Base-by-base conservation (phyloP, 2,113 vertebrate species). In the Pungitius pungitius region DNA sequence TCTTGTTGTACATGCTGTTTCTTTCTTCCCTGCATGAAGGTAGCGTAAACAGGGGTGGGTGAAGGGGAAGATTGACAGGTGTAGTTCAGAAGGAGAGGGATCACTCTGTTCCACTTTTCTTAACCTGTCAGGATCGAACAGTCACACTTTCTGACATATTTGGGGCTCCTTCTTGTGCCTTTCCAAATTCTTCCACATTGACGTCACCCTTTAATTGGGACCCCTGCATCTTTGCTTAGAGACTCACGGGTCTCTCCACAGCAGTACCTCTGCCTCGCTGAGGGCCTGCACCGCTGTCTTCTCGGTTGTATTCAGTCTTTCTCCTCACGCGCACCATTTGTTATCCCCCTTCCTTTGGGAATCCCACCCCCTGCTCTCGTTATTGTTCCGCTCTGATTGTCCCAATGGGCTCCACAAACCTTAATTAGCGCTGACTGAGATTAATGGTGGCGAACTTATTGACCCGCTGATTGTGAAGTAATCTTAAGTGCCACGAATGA, bases 381-480 rank as follows among this genome's bases (percentile, higher is more conserved):
- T 81, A 75, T 65, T 84, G 78, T 62, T 69, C 73, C 8, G 61
- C 73, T 24, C 64, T 88, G 78, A 87, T 88, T 83, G 80, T 78
- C 83, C 59, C 60, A 65, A 82, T 79, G 81, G 77, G 84, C 81
- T 71, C 66, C 67, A 68, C 45, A 69, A 84, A 83, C 85, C 75
- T 85, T 77, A 83, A 87, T 89, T 80, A 74, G 68, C 18, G 3
- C 52, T 13, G 24, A 14, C 62, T 24, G 77, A 77, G 83, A 87
- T 77, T 80, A 85, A 59, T 3, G 59, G n/a, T 22, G 12, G 40
- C 24, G 24, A 76, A 74, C 81, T 62, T 61, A n/a, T 45, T 52
- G 30, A 26, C 5, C 45, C 0, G 0, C 49, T 77, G 12, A 75
- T 87, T 65, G 77, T 52, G 52, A 47, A 54, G 1, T 72, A 40